These are phyloP conservation scores for Enteromius unitaeniatus DNA, from an alignment of 2,797 vertebrate species.

Conservation along the genomic window DNA sequence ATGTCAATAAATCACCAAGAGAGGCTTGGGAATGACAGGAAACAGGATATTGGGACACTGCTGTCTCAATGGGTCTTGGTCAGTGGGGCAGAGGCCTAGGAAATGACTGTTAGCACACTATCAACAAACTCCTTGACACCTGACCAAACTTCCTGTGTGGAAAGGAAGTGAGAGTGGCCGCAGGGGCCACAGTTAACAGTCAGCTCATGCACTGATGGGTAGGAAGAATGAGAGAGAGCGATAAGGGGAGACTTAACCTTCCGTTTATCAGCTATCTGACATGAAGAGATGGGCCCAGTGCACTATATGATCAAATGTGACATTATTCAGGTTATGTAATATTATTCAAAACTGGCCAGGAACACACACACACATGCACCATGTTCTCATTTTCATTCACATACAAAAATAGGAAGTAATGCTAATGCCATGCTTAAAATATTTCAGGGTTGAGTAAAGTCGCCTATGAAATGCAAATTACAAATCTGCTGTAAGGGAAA, in stretches of 20 bases:
- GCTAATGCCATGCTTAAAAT: constrained; percentile 62
- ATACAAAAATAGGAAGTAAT: constrained; percentile 51
- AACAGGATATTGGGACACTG: constrained; percentile 64
- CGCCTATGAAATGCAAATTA: constrained; percentile 66
- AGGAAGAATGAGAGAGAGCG: constrained; percentile 53
- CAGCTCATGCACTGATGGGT: constrained; percentile 39
- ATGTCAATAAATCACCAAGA: constrained; percentile 59
- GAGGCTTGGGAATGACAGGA: constrained; percentile 56
- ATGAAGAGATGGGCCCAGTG: constrained; percentile 33
- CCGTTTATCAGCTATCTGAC: constrained; percentile 47
- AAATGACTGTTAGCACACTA: constrained; percentile 66
- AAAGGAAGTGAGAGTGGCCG: constrained; percentile 68
- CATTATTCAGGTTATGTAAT: constrained; percentile 60
- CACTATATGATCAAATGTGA: constrained; percentile 46
- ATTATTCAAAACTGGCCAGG: constrained; percentile 42
- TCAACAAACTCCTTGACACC: constrained; percentile 63
- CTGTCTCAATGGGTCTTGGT: constrained; percentile 53
- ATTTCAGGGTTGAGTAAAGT: constrained; percentile 65
- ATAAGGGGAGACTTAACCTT: constrained; percentile 52
- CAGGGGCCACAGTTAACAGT: constrained; percentile 68
- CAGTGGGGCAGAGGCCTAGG: constrained; percentile 60
- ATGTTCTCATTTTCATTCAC: constrained; percentile 14
- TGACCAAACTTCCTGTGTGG: constrained; percentile 65
- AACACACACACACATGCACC: constrained; percentile 29
- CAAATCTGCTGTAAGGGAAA: constrained; percentile 57